Evolutionary conservation across 2,888 invertebrate genomes (phyloP).

Genomic region (Xestoiulus laeticollis): DNA sequence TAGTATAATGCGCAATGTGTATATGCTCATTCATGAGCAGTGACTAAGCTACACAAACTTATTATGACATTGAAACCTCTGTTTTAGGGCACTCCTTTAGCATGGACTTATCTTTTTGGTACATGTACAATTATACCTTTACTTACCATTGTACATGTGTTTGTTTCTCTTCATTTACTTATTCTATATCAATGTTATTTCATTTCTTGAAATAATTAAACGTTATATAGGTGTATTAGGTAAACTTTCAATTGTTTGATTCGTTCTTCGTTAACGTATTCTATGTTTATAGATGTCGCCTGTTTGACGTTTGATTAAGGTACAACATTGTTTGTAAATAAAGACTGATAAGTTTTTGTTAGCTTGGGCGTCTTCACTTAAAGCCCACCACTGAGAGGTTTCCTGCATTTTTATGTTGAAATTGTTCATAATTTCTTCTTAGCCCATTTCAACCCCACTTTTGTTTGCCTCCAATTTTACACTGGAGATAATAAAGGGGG

Average conservation of each 20-base stretch:
- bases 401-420: not conserved
- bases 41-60: conserved; percentile 31
- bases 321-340: not conserved
- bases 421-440: not conserved
- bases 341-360: not conserved
- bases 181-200: too few species aligned
- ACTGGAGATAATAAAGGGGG: conserved; percentile 10
- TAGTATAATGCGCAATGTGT: conserved; percentile 7
- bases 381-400: not conserved
- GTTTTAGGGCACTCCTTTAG: not conserved
- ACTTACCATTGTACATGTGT: too few species aligned
- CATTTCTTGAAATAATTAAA: too few species aligned
- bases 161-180: too few species aligned
- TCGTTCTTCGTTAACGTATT: too few species aligned
- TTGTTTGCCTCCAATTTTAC: conserved; percentile 16
- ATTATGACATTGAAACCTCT: not conserved
- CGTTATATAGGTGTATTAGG: too few species aligned
- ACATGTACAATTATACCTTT: too few species aligned
- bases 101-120: too few species aligned
- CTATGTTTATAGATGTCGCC: too few species aligned
- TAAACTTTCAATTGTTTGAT: too few species aligned
- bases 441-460: not conserved
- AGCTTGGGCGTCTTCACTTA: not conserved
- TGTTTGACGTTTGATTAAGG: too few species aligned
- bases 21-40: conserved; percentile 31